Base-by-base conservation (phyloP, 2,888 invertebrate genomes). In the Bursaphelenchus okinawaensis region DNA sequence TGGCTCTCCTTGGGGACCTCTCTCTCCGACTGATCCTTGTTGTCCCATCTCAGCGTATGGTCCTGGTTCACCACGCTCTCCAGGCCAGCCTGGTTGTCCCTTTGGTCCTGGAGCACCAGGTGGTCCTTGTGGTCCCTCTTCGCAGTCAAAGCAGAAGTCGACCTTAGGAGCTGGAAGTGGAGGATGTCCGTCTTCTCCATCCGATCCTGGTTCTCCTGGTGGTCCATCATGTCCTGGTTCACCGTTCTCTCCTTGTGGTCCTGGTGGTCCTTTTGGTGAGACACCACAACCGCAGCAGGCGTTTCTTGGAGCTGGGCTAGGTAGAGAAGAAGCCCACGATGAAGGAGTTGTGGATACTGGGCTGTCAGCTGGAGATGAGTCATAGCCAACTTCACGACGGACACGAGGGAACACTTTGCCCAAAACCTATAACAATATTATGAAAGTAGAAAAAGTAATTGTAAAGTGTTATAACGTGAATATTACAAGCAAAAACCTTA, bases 251-350 rank as follows among this genome's bases (percentile, higher is more conserved):
- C 40, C 40, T n/a, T 40, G 12, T 1, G 63, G 67, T 19, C 75
- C 74, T 12, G 73, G 70, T 27, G 75, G 73, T 16, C 75, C 74
- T 6, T 65, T 69, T 66, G 50, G 71, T 7, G 63, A 71, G 22
- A 71, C 68, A 16, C 74, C 74, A 57, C 74, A 74, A 50, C 75
- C 74, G 55, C 75, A 75, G 56, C 75, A 75, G 19, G 65, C 69
- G 31, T 71, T 74, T 20, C 55, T 23, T 20, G 29, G 29, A 27
- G 23, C 56, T 52, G 65, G 50, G 20, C 27, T 31, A 26, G 58
- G 29, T n/a, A 55, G 24, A 20, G 64, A 52, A 9, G 58, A 20
- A 16, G 69, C 68, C 27, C 51, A 62, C n/a, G 54, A 68, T 40
- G 40, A 40, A 40, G 40, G n/a, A 16, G 40, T 12, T n/a, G 29